A percentile compares a stretch with the other conserved stretches of the same genome.
Evolutionary conservation across 2,113 vertebrate species (phyloP).

Genomic region (Ophiodon elongatus): DNA sequence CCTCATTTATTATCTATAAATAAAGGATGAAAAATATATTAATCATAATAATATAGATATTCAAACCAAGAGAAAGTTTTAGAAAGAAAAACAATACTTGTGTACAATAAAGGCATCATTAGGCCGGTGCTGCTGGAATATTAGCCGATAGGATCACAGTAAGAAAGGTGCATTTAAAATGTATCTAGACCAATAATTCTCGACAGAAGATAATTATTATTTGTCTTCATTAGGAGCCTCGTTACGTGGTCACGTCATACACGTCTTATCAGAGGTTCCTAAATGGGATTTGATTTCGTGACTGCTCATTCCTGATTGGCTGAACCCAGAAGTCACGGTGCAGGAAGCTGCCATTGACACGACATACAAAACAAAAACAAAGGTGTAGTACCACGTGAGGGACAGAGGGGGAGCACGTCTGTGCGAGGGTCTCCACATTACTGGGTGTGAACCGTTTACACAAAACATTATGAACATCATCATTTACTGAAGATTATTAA

Average conservation of each 20-base stretch:
- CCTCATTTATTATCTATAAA: background rate
- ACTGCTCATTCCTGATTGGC: conserved; percentile 33
- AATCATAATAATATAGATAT: background rate
- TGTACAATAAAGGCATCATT: background rate
- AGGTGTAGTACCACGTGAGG: conserved; percentile 9
- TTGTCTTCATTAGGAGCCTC: background rate
- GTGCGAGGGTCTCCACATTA: background rate
- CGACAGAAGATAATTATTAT: background rate
- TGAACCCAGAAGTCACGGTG: background rate
- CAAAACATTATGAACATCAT: background rate
- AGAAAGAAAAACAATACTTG: background rate
- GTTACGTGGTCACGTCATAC: background rate
- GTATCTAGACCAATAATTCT: background rate
- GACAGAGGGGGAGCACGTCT: conserved; percentile 46
- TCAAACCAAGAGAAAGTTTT: background rate
- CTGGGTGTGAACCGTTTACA: background rate
- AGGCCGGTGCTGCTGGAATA: background rate
- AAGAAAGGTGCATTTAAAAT: background rate
- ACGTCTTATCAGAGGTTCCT: background rate
- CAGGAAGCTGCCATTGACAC: background rate
- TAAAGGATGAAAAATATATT: background rate
- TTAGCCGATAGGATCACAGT: background rate
- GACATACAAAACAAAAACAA: fast-evolving
- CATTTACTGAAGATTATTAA: background rate
- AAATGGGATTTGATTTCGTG: background rate